phyloP scores from a whole-genome alignment of 2,113 vertebrate genomes.

The Grammomys dolichurus region DNA sequence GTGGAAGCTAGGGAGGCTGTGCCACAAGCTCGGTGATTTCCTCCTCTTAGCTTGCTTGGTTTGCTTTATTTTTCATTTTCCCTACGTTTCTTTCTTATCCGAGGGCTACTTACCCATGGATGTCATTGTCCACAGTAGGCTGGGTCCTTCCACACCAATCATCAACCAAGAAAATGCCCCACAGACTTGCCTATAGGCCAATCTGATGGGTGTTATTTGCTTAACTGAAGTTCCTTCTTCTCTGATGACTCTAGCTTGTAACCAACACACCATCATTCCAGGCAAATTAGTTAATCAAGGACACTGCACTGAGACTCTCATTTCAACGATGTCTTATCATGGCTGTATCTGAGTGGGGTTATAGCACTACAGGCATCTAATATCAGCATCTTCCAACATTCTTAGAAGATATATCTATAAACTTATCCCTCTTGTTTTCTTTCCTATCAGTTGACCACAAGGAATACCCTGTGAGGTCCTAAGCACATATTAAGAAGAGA shows the following conservation, averaged over 20 bases:
- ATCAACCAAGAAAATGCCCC: not conserved
- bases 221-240: not conserved
- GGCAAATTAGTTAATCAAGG: not conserved
- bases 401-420: not conserved
- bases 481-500: not conserved
- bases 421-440: not conserved
- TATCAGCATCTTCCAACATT: constrained; percentile 1
- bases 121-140: not conserved
- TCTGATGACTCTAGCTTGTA: not conserved
- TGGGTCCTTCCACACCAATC: not conserved
- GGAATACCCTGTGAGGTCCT: not conserved
- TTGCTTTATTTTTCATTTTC: not conserved
- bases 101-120: no score
- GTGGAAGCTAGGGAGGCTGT: not conserved
- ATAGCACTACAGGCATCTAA: not conserved
- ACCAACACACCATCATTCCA: not conserved
- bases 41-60: not conserved
- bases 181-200: not conserved
- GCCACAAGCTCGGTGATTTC: not conserved
- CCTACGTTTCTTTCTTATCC: no score
- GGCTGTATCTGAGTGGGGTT: not conserved
- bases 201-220: not conserved
- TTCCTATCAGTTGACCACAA: not conserved
- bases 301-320: not conserved
- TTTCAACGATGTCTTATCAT: not conserved